Base-by-base conservation (phyloP, 1,140 invertebrate species). In the Neuroterus valhalla region DNA sequence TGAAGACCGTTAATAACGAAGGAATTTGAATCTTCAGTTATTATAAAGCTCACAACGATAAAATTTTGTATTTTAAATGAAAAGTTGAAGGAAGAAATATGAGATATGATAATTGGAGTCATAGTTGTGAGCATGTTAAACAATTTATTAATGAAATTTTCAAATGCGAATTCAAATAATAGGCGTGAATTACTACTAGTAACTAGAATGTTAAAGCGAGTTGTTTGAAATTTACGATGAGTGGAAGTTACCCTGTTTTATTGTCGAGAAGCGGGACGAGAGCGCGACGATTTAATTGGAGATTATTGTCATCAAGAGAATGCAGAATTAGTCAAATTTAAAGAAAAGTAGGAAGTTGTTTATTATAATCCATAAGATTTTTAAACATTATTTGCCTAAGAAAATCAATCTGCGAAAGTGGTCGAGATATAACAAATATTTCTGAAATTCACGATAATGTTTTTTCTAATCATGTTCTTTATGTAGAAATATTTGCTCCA, bases 201-300 rank as follows among this genome's bases (percentile, higher is more conserved):
- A 14, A n/a, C 26, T 62, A 23, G 31, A 26, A 23, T 15, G n/a
- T 21, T 2, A 50, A 62, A 62, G 23, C 55, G 14, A 62, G 12
- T 62, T 62, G 23, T 26, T n/a, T 62, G 2, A 62, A 62, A 2
- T 62, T 62, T 62, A 26, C 55, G 55, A 62, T 62, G n/a, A 62
- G 21, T 15, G 55, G 4, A 62, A 62, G 8, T 62, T 62, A 62
- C 23, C 26, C 55, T 62, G 26, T 62, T 62, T 62, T 62, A 62
- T 62, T 62, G 55, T 62, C 55, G 21, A 62, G n/a, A 62, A 62
- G 55, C 55, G 55, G 55, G 55, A 62, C 26, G 55, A 62, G 23
- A 62, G 55, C 26, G 55, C 26, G 23, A 62, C 31, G 21, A 31
- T 62, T 62, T 15, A 8, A 62, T 38, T 31, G 55, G 55, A 23